These are phyloP conservation scores for Etheostoma nigrum DNA, from an alignment of 2,797 vertebrate species.

Conservation along the genomic window DNA sequence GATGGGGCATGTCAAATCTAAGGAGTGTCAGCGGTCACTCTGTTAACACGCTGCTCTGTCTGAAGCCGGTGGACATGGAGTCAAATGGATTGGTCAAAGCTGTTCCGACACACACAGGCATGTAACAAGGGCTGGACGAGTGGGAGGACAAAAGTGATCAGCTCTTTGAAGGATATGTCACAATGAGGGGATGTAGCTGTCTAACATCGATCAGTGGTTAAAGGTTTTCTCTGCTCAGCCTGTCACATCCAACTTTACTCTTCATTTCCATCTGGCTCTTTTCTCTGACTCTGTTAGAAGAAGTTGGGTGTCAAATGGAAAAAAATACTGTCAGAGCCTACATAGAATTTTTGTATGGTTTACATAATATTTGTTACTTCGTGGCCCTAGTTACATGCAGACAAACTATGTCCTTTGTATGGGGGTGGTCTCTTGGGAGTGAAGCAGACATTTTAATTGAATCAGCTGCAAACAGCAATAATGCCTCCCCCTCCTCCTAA, in stretches of 20 bases:
- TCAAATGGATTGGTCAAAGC: constrained; percentile 56
- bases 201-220: constrained; percentile 66
- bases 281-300: constrained; percentile 32
- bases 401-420: constrained; percentile 71
- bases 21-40: constrained; percentile 57
- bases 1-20: constrained; percentile 53
- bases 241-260: constrained; percentile 71
- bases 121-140: constrained; percentile 46
- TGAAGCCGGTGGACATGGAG: constrained; percentile 39
- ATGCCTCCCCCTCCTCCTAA: constrained; percentile 44
- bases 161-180: constrained; percentile 70
- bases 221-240: constrained; percentile 51
- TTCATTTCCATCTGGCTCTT: constrained; percentile 56
- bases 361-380: constrained; percentile 61
- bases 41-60: constrained; percentile 28
- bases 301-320: constrained; percentile 35
- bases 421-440: constrained; percentile 68
- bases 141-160: constrained; percentile 69
- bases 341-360: constrained; percentile 56
- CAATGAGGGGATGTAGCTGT: constrained; percentile 63
- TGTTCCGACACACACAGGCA: constrained; percentile 31
- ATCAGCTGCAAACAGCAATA: constrained; percentile 73
- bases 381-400: constrained; percentile 53
- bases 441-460: constrained; percentile 77
- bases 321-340: constrained; percentile 39